A percentile compares a stretch with the other conserved stretches of the same genome.
phyloP scores from a whole-genome alignment of 2,888 invertebrate genomes.

The Melinopterus prodromus region DNA sequence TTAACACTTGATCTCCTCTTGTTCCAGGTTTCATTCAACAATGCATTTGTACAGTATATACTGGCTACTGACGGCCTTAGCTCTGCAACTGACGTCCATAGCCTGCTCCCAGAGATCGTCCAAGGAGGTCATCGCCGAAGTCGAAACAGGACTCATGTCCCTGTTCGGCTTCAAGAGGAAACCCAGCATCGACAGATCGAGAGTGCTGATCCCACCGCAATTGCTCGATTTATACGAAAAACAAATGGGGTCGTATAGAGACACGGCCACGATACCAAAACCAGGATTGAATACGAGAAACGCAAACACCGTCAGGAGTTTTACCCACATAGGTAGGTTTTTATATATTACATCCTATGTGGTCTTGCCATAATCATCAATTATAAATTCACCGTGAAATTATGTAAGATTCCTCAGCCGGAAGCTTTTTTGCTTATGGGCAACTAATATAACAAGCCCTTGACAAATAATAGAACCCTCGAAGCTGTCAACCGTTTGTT shows the following conservation, averaged over 20 bases:
- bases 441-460: background rate
- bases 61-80: conserved; percentile 53
- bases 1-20: conserved; percentile 34
- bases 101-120: conserved; percentile 49
- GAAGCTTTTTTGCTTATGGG: background rate
- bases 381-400: background rate
- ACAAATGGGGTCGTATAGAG: conserved; percentile 70
- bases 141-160: conserved; percentile 69
- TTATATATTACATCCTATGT: background rate
- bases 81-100: conserved; percentile 43
- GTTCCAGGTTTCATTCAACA: conserved; percentile 57
- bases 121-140: conserved; percentile 55
- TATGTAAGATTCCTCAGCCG: background rate
- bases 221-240: conserved; percentile 81
- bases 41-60: conserved; percentile 57
- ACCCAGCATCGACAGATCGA: conserved; percentile 62
- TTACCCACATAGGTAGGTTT: conserved; percentile 77
- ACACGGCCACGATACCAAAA: conserved; percentile 72
- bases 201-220: conserved; percentile 76
- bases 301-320: conserved; percentile 87
- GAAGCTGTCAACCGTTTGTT: background rate
- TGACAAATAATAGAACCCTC: background rate
- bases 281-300: conserved; percentile 75
- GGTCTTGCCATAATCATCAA: background rate
- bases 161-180: conserved; percentile 67